Base-by-base conservation (phyloP, 2,888 invertebrate species). In the Trachelus tabidus region DNA sequence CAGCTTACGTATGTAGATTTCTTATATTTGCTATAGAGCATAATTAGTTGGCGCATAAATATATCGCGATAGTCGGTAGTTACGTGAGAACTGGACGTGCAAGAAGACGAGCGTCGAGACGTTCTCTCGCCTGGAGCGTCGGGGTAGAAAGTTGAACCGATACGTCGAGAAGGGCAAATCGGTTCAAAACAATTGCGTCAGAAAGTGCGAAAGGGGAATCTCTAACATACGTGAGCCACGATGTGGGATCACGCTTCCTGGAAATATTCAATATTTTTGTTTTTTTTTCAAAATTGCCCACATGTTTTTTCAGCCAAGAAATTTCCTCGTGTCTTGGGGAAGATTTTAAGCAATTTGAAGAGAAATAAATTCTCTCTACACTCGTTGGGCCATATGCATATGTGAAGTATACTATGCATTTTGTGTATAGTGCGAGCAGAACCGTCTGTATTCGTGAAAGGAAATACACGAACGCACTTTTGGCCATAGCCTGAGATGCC, bases 391-490 rank as follows among this genome's bases (percentile, higher is more conserved):
- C 2, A 23, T 6, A 56, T 56, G 40, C 40, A 56, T 56, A 6
- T 6, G 4, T 9, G 40, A 56, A 9, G 23, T 56, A 56, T 56
- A 40, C 40, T 40, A 6, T 15, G 23, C 15, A 15, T 56, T 56
- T 23, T 56, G 23, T 56, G 40, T 56, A 40, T 40, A 40, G 40
- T 23, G 40, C 9, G 40, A 15, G 15, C 40, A 56, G 23, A 23
- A 23, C 23, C 23, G 40, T 56, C 6, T 68, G 31, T 78, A 69
- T 68, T 35, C 77, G 80, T 81, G 83, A 83, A 83, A 81, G 83
- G 80, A 81, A 68, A 73, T 76, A 71, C 30, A 12, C 31, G 31
- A 23, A 1, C 6, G 6, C 40, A 23, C 11, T 71, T 71, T 34
- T 35, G 74, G 74, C 12, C 3, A 23, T 34, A 73, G 0, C 11